A percentile compares a stretch with the other conserved stretches of the same genome.
phyloP scores from a whole-genome alignment of 1,140 invertebrate genomes.

The Drosophila mayri region DNA sequence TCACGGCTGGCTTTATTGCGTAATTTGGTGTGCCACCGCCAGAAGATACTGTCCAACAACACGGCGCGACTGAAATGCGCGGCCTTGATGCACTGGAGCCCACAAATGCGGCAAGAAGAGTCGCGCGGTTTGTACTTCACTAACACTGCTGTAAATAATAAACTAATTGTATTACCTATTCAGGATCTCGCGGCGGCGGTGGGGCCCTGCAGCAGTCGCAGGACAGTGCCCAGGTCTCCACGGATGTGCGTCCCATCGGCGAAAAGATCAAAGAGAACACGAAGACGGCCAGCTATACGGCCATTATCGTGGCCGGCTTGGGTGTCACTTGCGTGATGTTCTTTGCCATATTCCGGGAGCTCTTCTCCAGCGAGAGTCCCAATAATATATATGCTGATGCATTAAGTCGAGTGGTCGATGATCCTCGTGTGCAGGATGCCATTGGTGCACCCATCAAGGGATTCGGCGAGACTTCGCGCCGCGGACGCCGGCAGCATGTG shows the following conservation, averaged over 20 bases:
- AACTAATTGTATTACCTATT: neutral
- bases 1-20: slow-evolving; percentile 63
- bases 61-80: slow-evolving; percentile 38
- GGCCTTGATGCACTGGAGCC: slow-evolving; percentile 47
- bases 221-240: slow-evolving; percentile 83
- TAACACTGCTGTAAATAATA: neutral
- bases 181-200: slow-evolving; percentile 14
- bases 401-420: slow-evolving; percentile 88
- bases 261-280: slow-evolving; percentile 94
- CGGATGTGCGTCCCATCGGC: slow-evolving; percentile 88
- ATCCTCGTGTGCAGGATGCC: slow-evolving; percentile 90
- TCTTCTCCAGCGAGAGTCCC: slow-evolving; percentile 94
- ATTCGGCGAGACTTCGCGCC: slow-evolving; percentile 92
- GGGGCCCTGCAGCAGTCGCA: slow-evolving; percentile 57
- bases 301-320: slow-evolving; percentile 92
- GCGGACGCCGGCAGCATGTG: slow-evolving; percentile 90
- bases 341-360: slow-evolving; percentile 92
- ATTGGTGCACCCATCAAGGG: slow-evolving; percentile 95
- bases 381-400: slow-evolving; percentile 93
- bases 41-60: slow-evolving; percentile 28
- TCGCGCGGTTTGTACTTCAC: slow-evolving; percentile 39
- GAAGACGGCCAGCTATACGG: slow-evolving; percentile 92
- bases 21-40: slow-evolving; percentile 52
- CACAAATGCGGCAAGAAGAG: slow-evolving; percentile 30
- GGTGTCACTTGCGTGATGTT: slow-evolving; percentile 92